A percentile compares a stretch with the other conserved stretches of the same genome.
phyloP scores from a whole-genome alignment of 2,113 vertebrate genomes.

The Clinocottus analis region DNA sequence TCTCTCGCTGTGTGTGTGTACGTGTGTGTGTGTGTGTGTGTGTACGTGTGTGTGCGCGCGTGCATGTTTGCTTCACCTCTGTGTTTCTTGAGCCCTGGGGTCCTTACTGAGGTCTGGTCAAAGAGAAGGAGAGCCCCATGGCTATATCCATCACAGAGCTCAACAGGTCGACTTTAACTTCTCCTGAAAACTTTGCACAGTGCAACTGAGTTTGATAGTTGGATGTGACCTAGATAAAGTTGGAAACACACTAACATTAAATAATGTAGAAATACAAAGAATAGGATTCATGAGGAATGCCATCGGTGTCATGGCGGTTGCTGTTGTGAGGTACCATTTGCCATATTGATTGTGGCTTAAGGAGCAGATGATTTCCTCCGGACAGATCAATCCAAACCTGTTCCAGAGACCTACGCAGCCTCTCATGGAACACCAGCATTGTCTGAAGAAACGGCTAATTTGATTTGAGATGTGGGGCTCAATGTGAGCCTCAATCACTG shows the following conservation, averaged over 20 bases:
- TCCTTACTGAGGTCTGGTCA: slow-evolving; percentile 66
- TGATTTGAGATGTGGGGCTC: slow-evolving; percentile 69
- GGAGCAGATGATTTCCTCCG: slow-evolving; percentile 42
- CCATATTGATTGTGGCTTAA: slow-evolving; percentile 54
- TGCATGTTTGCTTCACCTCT: slow-evolving; percentile 50
- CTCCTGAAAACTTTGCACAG: slow-evolving; percentile 55
- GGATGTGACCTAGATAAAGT: slow-evolving; percentile 25
- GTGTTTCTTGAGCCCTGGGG: slow-evolving; percentile 70
- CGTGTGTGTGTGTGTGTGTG: slow-evolving; percentile 24
- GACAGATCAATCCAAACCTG: slow-evolving; percentile 76
- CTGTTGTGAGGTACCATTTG: slow-evolving; percentile 15
- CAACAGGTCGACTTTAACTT: slow-evolving; percentile 64
- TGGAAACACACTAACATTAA: slow-evolving; percentile 5
- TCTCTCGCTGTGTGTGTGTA: slow-evolving; percentile 37
- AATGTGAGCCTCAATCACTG: slow-evolving; percentile 79
- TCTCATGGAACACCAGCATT: slow-evolving; percentile 55
- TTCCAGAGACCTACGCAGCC: slow-evolving; percentile 64
- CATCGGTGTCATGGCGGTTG: background rate
- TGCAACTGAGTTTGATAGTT: slow-evolving; percentile 43
- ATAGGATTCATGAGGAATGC: background rate
- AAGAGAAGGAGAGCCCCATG: slow-evolving; percentile 72
- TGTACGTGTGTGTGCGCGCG: slow-evolving; percentile 4
- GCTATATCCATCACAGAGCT: slow-evolving; percentile 70
- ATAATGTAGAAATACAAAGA: background rate
- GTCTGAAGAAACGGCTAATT: slow-evolving; percentile 77